Evolutionary conservation across 1,140 invertebrate genomes (phyloP), one percentile per base, ranked within the genome.

Genomic region (Marisa cornuarietis): DNA sequence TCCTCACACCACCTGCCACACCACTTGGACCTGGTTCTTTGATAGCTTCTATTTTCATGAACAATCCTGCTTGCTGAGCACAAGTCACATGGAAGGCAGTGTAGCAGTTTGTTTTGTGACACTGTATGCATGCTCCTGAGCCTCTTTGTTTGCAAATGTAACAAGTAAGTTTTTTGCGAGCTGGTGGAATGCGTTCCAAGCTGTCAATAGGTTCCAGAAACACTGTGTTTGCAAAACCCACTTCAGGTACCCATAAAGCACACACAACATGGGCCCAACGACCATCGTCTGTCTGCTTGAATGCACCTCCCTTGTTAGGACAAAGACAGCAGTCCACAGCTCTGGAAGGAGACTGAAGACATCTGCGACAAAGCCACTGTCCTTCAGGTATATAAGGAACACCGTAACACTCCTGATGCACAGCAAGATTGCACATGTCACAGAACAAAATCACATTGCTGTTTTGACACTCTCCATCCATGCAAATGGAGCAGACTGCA

Each of bases 381-480:
- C 98, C 98, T 91, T 99, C 98, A 0, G 98, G 98, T 87, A 99
- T 99, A 88, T 99, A 99, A 24, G 98, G 98, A 13, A 99, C 98
- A 72, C 98, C 98, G 91, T 99, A 99, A 90, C 98, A 99, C 91
- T 99, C 98, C 91, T 99, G 98, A 92, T 99, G 98, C 26, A 99
- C 98, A 26, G 98, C 97, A 52, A 99, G 92, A 92, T 99, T 99
- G 91, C 98, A 99, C 97, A 99, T 99, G 92, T 99, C 98, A 93
- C 98, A 99, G 91, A 99, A 99, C 58, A 99, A 92, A 86, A 96
- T 96, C 61, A 96, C 95, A 91, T 99, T 99, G 80, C 96, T 96
- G 89, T 99, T 99, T 88, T 98, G 95, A 91, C 98, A 99, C 89
- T 99, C 98, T 18, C 98, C 98, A 89, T 94, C 94, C 89, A 93